Evolutionary conservation across 2,113 vertebrate species (phyloP).

Genomic region (Bostrychus sinensis): DNA sequence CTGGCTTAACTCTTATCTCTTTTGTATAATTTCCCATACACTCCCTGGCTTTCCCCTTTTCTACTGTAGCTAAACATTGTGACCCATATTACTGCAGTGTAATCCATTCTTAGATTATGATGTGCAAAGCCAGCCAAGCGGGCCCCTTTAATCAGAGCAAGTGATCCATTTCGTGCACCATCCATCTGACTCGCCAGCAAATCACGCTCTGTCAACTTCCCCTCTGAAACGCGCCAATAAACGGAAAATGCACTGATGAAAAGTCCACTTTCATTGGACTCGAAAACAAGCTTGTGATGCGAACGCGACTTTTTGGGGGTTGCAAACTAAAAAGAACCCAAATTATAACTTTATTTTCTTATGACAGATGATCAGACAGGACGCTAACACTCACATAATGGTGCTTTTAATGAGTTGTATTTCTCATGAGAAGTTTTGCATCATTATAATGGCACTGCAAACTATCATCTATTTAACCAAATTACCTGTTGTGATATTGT

Average conservation of each 20-base stretch:
- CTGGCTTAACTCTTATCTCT: constrained; percentile 18
- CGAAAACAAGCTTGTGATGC: constrained; percentile 15
- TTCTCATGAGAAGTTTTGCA: neutral
- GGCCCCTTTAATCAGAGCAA: constrained; percentile 74
- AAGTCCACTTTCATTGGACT: constrained; percentile 24
- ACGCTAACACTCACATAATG: neutral
- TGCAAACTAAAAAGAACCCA: neutral
- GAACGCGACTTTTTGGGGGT: neutral
- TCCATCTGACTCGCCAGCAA: constrained; percentile 64
- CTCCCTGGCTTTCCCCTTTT: constrained; percentile 35
- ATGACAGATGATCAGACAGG: neutral
- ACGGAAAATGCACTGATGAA: constrained; percentile 33
- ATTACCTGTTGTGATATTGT: constrained; percentile 12
- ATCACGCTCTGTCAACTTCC: constrained; percentile 53
- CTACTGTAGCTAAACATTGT: constrained; percentile 65
- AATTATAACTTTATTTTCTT: neutral
- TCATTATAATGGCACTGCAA: neutral
- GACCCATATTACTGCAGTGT: constrained; percentile 72
- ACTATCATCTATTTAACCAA: neutral
- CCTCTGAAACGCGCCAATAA: constrained; percentile 40
- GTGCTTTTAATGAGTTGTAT: neutral
- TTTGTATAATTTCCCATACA: constrained; percentile 13
- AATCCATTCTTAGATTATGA: constrained; percentile 76
- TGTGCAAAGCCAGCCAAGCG: constrained; percentile 69
- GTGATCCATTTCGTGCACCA: constrained; percentile 69